A percentile compares a stretch with the other conserved stretches of the same genome.
phyloP scores from a whole-genome alignment of 2,113 vertebrate species.

The Solenodon paradoxus region DNA sequence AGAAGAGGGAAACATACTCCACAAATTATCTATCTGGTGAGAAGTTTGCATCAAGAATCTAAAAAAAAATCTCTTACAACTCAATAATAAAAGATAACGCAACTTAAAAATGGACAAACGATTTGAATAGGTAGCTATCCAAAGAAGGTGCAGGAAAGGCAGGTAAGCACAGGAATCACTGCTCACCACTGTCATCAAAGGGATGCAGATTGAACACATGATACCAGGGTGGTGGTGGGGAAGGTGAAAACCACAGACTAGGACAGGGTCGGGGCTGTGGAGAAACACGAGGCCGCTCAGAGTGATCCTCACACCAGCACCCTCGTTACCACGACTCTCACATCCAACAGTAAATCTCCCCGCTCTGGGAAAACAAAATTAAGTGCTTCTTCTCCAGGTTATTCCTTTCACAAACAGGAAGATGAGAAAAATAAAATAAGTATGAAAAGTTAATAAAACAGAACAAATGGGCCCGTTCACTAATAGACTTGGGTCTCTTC shows the following conservation, averaged over 20 bases:
- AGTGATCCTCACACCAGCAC: neutral
- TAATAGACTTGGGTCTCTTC: neutral
- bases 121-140: neutral
- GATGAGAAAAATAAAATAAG: neutral
- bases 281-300: neutral
- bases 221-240: too few relatives aligned
- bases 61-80: neutral
- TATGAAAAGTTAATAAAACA: neutral
- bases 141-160: neutral
- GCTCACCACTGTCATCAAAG: neutral
- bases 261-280: too few relatives aligned
- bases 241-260: too few relatives aligned
- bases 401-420: neutral
- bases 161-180: neutral
- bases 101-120: too few relatives aligned
- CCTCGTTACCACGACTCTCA: neutral
- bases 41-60: neutral
- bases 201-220: conserved; percentile 13
- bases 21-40: neutral
- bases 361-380: neutral
- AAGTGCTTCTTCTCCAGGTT: neutral
- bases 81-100: neutral
- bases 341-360: neutral
- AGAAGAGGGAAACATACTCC: too few relatives aligned
- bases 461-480: neutral